Evolutionary conservation across 2,113 vertebrate genomes (phyloP), one percentile per base, ranked within the genome.

Genomic region (Ciconia stormi): DNA sequence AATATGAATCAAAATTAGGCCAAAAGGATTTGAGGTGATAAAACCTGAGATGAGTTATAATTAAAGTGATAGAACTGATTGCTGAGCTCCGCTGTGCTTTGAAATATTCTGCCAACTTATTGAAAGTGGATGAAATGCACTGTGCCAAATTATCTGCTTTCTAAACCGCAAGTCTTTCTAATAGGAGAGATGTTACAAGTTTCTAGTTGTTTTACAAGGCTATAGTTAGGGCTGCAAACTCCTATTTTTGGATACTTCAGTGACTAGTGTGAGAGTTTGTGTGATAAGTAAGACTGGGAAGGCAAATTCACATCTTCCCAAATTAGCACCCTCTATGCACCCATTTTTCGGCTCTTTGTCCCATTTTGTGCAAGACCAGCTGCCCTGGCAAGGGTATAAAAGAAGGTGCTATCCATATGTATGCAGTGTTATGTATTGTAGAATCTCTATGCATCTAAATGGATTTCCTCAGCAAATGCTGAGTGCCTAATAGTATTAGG

Each of bases 1-100:
- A 73, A 52, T 59, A 71, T 70, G 71, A 95, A 94, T 85, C 53
- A 86, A 96, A 97, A 97, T 92, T 70, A 94, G 87, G 87, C 87
- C 84, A 78, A 67, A 96, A 92, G 59, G 59, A 77, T 93, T 34
- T 66, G 53, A 94, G 47, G n/a, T 90, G 78, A 53, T 81, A 87
- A 94, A 96, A 80, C 59, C 66, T 82, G 77, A 86, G 52, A 81
- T 63, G 76, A 94, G 71, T 85, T 36, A 71, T 26, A 91, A 95
- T 71, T 80, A 67, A 95, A 86, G 44, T 5, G 29, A 63, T 82
- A 80, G 69, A 87, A 95, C 90, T 95, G 73, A 67, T 46, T 88
- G 61, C 66, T 96, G 70, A 71, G 73, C 47, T 90, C 65, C 15
- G 32, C 52, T 95, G 67, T 18, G 26, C 84, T 87, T 87, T 40